Evolutionary conservation across 2,113 vertebrate species (phyloP).

Genomic region (Melanotaenia duboulayi): DNA sequence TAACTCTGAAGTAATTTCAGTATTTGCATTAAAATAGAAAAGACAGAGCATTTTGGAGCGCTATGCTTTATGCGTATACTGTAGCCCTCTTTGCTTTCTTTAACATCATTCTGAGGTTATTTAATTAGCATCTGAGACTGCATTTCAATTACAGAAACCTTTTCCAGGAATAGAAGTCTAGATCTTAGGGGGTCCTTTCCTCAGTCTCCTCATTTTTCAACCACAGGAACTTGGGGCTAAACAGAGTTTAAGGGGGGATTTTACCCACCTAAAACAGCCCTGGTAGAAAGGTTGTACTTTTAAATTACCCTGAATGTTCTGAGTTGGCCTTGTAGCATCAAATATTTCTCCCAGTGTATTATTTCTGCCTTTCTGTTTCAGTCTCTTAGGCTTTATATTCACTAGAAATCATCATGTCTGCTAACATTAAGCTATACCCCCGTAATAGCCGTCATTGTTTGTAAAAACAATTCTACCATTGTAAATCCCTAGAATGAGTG

Average conservation of each 20-base stretch:
- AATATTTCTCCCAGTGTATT: background rate
- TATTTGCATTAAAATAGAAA: background rate
- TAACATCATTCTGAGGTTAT: background rate
- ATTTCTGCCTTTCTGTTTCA: background rate
- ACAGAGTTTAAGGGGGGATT: no score
- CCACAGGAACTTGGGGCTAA: background rate
- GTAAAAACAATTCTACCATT: background rate
- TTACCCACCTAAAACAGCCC: background rate
- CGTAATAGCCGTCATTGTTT: no score
- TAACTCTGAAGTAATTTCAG: constrained; percentile 30
- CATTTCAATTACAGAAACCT: background rate
- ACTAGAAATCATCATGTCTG: background rate
- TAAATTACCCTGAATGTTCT: background rate
- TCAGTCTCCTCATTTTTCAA: background rate
- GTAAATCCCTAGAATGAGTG: background rate
- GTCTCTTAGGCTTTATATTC: background rate
- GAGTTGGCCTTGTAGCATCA: background rate
- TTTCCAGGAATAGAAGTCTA: background rate
- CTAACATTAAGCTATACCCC: no score
- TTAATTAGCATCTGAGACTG: background rate
- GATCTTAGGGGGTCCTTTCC: background rate
- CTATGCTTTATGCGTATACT: constrained; percentile 1
- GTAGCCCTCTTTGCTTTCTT: background rate
- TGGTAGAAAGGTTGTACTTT: background rate
- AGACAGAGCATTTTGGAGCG: no score